Conservation (phyloP, 2,888 invertebrate genomes). For the Caenorhabditis sinica region DNA sequence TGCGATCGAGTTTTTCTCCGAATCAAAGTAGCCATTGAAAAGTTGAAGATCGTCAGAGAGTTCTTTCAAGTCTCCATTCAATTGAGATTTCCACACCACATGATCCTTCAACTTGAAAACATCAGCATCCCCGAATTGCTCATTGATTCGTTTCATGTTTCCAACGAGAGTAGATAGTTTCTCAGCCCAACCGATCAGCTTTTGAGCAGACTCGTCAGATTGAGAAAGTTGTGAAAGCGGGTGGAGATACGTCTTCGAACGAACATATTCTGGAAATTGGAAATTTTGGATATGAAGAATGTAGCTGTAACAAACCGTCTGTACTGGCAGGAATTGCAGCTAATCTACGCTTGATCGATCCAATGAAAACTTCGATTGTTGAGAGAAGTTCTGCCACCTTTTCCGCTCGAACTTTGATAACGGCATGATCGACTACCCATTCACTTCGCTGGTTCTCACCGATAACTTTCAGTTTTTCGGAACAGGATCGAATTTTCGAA, state of each 20-base stretch:
- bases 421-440: constrained; percentile 60
- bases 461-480: constrained; percentile 13
- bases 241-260: constrained; percentile 47
- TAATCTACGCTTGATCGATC: constrained; percentile 33
- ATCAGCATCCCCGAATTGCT: neutral
- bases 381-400: neutral
- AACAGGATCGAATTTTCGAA: neutral
- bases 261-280: constrained; percentile 30
- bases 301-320: constrained; percentile 39
- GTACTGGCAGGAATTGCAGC: constrained; percentile 25
- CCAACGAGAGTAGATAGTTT: constrained; percentile 27
- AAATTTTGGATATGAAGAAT: neutral
- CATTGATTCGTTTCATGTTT: constrained; percentile 52
- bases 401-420: constrained; percentile 8
- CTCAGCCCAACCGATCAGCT: constrained; percentile 42
- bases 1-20: constrained; percentile 41
- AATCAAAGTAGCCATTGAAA: constrained; percentile 48
- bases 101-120: constrained; percentile 24
- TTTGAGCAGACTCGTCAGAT: constrained; percentile 49
- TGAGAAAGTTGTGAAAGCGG: constrained; percentile 64
- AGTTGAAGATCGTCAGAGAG: constrained; percentile 5
- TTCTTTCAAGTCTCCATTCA: constrained; percentile 35
- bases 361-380: constrained; percentile 23
- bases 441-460: constrained; percentile 33
- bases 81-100: constrained; percentile 26